Conservation (phyloP, 2,888 invertebrate genomes). For the Bombylius major region DNA sequence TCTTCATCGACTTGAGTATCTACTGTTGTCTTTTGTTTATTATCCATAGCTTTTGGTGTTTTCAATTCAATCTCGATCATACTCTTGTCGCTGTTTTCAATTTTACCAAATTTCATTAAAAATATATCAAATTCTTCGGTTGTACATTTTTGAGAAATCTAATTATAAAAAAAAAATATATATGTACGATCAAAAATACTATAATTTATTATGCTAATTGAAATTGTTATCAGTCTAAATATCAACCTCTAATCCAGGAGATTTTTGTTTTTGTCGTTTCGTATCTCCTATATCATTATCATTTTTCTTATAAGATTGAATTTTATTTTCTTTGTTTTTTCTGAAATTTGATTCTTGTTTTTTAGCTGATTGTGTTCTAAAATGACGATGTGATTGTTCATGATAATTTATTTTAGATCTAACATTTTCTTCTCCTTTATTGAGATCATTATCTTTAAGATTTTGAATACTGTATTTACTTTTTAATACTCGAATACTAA, state of each 20-base stretch:
- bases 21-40: constrained; percentile 48
- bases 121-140: constrained; percentile 61
- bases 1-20: constrained; percentile 55
- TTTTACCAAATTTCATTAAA: constrained; percentile 60
- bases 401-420: not conserved
- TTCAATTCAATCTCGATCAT: constrained; percentile 56
- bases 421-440: not conserved
- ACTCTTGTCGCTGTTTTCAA: constrained; percentile 56
- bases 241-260: constrained; percentile 31
- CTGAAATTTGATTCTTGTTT: constrained; percentile 22
- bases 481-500: constrained; percentile 31
- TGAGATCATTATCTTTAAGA: not conserved
- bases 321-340: not conserved
- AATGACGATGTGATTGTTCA: too few relatives aligned
- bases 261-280: constrained; percentile 10
- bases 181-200: not conserved
- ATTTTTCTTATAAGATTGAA: constrained; percentile 9
- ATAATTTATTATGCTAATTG: not conserved
- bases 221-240: not conserved
- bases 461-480: constrained; percentile 21
- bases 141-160: constrained; percentile 35
- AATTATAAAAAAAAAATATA: not conserved
- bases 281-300: constrained; percentile 26
- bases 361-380: not conserved
- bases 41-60: constrained; percentile 51